Evolutionary conservation across 2,888 invertebrate genomes (phyloP).

Genomic region (Zygothrica quintamaculata): DNA sequence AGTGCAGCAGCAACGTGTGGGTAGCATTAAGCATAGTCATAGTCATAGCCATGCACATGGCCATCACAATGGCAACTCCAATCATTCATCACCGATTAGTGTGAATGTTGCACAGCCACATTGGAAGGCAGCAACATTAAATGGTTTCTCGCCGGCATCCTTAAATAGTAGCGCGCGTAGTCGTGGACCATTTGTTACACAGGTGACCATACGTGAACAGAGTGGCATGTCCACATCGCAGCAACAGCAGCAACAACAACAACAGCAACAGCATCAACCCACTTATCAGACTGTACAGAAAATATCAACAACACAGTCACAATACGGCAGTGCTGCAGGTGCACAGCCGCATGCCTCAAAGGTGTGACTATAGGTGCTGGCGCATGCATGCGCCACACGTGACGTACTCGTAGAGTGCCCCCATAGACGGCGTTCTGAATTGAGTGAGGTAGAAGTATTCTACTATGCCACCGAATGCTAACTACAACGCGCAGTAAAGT

Average conservation of each 20-base stretch:
- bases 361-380: slow-evolving; percentile 85
- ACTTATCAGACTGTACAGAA: slow-evolving; percentile 83
- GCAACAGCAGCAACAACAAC: slow-evolving; percentile 41
- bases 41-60: slow-evolving; percentile 76
- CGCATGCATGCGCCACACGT: slow-evolving; percentile 78
- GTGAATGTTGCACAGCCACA: slow-evolving; percentile 75
- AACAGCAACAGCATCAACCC: slow-evolving; percentile 73
- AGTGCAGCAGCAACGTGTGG: slow-evolving; percentile 88
- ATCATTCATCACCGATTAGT: slow-evolving; percentile 79
- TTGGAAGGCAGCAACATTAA: slow-evolving; percentile 82
- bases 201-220: slow-evolving; percentile 87
- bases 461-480: slow-evolving; percentile 82
- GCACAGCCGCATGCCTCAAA: slow-evolving; percentile 84
- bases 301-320: slow-evolving; percentile 50
- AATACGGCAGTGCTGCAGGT: slow-evolving; percentile 72
- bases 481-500: too few species aligned
- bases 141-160: slow-evolving; percentile 82
- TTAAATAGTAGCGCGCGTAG: slow-evolving; percentile 83
- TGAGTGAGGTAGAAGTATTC: slow-evolving; percentile 77
- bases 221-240: slow-evolving; percentile 60
- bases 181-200: slow-evolving; percentile 87
- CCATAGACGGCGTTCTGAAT: slow-evolving; percentile 32
- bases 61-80: slow-evolving; percentile 59
- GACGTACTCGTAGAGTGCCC: slow-evolving; percentile 59
- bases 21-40: slow-evolving; percentile 83